These are phyloP conservation scores for Crotalus horridus DNA, from an alignment of 2,113 vertebrate species.

Conservation along the genomic window DNA sequence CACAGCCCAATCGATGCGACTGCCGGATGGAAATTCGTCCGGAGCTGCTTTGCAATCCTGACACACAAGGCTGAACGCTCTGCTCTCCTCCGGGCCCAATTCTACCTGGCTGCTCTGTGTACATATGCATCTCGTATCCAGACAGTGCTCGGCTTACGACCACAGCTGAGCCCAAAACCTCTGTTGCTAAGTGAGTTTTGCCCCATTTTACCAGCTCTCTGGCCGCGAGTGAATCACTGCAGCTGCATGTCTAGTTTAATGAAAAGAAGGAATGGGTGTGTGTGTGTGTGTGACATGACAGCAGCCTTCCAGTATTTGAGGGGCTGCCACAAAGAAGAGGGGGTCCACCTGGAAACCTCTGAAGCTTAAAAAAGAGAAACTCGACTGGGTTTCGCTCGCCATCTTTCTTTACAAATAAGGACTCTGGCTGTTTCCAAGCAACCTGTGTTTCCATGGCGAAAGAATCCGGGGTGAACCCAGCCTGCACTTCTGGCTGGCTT, in stretches of 20 bases:
- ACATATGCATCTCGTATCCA: no score
- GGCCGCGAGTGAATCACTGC: background rate
- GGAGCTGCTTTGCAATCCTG: background rate
- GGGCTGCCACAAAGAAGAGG: no score
- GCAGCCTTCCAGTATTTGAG: no score
- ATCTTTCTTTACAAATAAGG: conserved; percentile 52
- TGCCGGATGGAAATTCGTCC: background rate
- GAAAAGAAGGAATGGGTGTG: no score
- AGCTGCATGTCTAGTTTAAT: no score
- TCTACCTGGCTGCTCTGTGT: background rate
- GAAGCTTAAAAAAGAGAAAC: conserved; percentile 64
- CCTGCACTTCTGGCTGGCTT: conserved; percentile 39
- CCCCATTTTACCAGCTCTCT: background rate
- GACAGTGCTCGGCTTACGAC: background rate
- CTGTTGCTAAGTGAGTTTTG: background rate
- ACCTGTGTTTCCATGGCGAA: conserved; percentile 78
- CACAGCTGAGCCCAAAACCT: background rate
- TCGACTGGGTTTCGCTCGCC: conserved; percentile 59
- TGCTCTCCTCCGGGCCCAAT: background rate
- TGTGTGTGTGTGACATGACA: no score
- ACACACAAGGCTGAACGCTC: background rate
- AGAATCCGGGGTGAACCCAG: conserved; percentile 71
- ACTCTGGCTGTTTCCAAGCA: conserved; percentile 74
- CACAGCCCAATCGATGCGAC: background rate
- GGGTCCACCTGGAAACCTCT: conserved; percentile 20